These are phyloP conservation scores for Darevskia mixta DNA, from an alignment of 2,797 vertebrate species.

Conservation along the genomic window DNA sequence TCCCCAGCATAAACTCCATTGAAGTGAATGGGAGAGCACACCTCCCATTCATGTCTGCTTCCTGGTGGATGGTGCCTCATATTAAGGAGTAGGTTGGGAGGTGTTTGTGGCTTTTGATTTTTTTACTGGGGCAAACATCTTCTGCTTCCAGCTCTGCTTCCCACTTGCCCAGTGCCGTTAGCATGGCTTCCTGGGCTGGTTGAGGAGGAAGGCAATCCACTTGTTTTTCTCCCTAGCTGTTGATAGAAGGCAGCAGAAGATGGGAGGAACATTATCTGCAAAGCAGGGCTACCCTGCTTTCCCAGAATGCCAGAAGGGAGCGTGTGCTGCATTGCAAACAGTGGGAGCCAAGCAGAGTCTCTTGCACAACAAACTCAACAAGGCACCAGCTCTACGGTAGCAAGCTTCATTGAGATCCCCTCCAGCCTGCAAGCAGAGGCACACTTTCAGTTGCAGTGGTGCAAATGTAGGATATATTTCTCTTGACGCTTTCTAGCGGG, in stretches of 20 bases:
- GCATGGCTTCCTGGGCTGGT: not conserved
- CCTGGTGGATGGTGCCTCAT: not conserved
- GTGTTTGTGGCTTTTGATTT: not conserved
- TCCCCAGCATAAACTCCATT: not conserved
- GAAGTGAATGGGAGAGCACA: not conserved
- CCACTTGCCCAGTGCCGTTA: not conserved
- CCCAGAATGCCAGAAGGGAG: not conserved
- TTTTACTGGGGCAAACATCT: not conserved
- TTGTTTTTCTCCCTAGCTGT: conserved; percentile 20
- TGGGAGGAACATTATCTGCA: conserved; percentile 3
- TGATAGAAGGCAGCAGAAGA: not conserved
- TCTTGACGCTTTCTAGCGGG: not conserved
- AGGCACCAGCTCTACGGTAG: not conserved
- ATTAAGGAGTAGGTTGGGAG: not conserved
- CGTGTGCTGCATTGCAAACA: conserved; percentile 17
- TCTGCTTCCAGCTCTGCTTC: not conserved
- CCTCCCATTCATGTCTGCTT: not conserved
- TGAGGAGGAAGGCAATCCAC: not conserved
- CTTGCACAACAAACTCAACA: conserved; percentile 1
- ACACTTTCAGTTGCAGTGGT: not conserved
- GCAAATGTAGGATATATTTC: not conserved
- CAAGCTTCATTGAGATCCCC: not conserved
- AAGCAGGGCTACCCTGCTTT: conserved; percentile 18
- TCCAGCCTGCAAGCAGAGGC: too few relatives aligned
- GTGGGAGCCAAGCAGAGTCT: not conserved